phyloP scores from a whole-genome alignment of 2,113 vertebrate genomes.

The Irena cyanogastra region DNA sequence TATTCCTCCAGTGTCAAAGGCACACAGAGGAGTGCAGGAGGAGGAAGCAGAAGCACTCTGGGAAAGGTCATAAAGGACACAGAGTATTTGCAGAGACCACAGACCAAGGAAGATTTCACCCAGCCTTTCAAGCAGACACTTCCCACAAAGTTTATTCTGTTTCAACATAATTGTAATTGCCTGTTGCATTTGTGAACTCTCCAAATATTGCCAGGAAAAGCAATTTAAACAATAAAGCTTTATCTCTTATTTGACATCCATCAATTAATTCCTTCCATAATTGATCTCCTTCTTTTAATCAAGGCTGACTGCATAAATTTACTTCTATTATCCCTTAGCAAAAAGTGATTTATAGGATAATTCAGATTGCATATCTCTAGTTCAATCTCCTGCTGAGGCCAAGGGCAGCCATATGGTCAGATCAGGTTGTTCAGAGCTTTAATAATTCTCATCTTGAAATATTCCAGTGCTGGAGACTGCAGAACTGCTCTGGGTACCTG shows the following conservation, averaged over 20 bases:
- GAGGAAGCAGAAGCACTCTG: background rate
- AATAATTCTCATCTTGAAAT: background rate
- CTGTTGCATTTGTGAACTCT: background rate
- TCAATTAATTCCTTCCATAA: background rate
- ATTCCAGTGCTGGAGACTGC: background rate
- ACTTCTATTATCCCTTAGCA: background rate
- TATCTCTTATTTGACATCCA: background rate
- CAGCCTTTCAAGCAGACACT: background rate
- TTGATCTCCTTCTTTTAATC: background rate
- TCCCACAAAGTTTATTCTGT: background rate
- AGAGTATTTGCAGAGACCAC: background rate
- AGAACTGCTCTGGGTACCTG: background rate
- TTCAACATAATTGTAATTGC: fast-evolving
- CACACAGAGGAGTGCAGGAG: background rate
- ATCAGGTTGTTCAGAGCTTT: background rate
- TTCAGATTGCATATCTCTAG: background rate
- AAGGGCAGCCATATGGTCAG: background rate
- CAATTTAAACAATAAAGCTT: background rate
- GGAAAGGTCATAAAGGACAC: fast-evolving
- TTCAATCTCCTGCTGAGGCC: background rate
- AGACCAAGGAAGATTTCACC: background rate
- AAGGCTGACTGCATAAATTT: background rate
- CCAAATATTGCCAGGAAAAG: background rate
- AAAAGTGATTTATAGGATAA: background rate
- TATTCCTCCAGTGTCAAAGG: background rate